Evolutionary conservation across 2,797 vertebrate species (phyloP).

Genomic region (Hyperoplus immaculatus): DNA sequence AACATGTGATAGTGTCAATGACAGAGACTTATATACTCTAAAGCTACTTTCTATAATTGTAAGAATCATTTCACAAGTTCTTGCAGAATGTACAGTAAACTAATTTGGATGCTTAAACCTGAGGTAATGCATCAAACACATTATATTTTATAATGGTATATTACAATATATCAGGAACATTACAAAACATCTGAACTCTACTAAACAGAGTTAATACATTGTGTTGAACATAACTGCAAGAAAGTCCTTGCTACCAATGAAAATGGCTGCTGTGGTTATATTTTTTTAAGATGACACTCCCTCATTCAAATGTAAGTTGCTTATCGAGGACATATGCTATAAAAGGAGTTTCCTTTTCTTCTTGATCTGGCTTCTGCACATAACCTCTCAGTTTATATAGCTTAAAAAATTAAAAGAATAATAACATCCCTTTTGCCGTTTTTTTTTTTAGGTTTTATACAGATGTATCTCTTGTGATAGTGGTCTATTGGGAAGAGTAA

Average conservation of each 20-base stretch:
- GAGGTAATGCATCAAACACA: neutral
- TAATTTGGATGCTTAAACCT: neutral
- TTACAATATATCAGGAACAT: neutral
- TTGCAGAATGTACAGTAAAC: neutral
- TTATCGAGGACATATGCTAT: neutral
- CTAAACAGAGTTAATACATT: neutral
- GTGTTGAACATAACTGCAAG: neutral
- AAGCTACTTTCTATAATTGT: neutral
- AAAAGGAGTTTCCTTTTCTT: neutral
- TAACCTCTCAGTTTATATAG: neutral
- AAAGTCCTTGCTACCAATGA: neutral
- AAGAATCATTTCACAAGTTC: neutral
- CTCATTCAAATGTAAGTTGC: neutral
- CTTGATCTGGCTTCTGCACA: neutral
- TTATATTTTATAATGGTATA: too few species aligned
- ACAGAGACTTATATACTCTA: neutral
- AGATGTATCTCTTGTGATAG: neutral
- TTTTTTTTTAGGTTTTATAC: neutral
- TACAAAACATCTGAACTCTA: neutral
- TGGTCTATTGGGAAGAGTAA: neutral
- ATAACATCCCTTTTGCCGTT: too few species aligned
- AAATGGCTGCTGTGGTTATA: neutral
- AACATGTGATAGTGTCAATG: neutral
- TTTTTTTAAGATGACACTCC: neutral
- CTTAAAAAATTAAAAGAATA: neutral